A percentile compares a stretch with the other conserved stretches of the same genome.
phyloP scores from a whole-genome alignment of 1,140 invertebrate genomes.

The Thrips palmi region DNA sequence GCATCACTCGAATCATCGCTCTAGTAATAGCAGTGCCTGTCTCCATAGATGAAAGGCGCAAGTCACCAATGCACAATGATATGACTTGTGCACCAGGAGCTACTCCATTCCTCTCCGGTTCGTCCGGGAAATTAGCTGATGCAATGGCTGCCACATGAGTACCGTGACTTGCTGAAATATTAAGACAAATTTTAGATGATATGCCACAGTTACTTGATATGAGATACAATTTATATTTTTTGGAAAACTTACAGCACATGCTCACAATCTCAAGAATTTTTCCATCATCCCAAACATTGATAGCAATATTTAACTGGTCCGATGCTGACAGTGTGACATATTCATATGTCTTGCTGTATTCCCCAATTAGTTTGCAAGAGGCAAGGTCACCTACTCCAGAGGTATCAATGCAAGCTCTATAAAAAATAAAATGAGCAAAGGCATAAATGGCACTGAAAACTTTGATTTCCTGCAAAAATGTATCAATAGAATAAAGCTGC shows the following conservation, averaged over 20 bases:
- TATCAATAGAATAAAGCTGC: conserved; percentile 6
- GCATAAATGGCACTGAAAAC: not conserved
- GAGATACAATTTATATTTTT: not conserved
- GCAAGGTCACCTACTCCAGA: conserved; percentile 63
- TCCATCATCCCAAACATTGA: conserved; percentile 88
- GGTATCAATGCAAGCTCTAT: conserved; percentile 73
- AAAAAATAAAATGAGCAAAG: conserved; percentile 16
- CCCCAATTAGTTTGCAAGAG: conserved; percentile 57
- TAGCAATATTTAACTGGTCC: conserved; percentile 74
- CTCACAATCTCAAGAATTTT: conserved; percentile 84
- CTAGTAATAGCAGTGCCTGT: conserved; percentile 80
- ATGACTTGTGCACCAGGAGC: conserved; percentile 94
- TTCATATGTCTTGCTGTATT: conserved; percentile 66
- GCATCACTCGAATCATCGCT: conserved; percentile 76
- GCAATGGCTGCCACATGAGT: conserved; percentile 95
- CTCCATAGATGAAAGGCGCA: conserved; percentile 83
- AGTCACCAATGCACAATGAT: conserved; percentile 81
- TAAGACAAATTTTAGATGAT: not conserved
- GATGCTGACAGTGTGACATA: conserved; percentile 51
- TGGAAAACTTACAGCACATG: conserved; percentile 67
- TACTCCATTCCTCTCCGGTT: conserved; percentile 80
- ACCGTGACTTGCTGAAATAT: conserved; percentile 66
- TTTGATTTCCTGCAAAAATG: not conserved
- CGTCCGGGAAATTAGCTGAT: conserved; percentile 75
- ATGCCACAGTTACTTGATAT: not conserved